These are phyloP conservation scores for Anoncus sp. DNA, from an alignment of 2,888 invertebrate species.

Conservation along the genomic window DNA sequence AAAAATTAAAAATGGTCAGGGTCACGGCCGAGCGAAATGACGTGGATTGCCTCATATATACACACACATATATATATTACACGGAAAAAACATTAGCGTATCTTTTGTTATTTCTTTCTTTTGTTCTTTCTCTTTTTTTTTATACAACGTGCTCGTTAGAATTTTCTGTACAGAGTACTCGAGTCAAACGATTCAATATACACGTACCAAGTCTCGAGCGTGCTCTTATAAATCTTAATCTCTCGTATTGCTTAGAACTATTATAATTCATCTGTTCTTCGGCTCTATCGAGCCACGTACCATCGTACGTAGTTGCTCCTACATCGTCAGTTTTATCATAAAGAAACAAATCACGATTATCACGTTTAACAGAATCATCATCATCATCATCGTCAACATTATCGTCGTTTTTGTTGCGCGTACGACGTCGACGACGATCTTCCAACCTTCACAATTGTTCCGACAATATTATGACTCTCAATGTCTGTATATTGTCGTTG, in stretches of 20 bases:
- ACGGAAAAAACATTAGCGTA: no score
- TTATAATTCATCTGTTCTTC: conserved; percentile 2
- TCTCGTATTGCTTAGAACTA: conserved; percentile 62
- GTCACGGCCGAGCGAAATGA: no score
- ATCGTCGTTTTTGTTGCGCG: not conserved
- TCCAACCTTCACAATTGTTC: conserved; percentile 80
- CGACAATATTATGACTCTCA: conserved; percentile 81
- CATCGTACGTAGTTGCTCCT: not conserved
- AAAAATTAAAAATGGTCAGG: no score
- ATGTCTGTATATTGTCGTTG: conserved; percentile 80
- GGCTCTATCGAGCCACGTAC: not conserved
- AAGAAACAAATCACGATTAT: conserved; percentile 1
- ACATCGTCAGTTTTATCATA: not conserved
- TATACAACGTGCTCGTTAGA: conserved; percentile 58
- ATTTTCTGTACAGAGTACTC: conserved; percentile 59
- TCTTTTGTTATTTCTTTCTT: conserved; percentile 7
- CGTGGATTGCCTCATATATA: no score
- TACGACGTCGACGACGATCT: conserved; percentile 52
- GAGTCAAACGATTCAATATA: conserved; percentile 59
- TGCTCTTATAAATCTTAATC: conserved; percentile 59
- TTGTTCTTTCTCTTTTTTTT: conserved; percentile 8
- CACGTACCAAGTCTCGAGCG: conserved; percentile 59
- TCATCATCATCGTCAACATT: conserved; percentile 15
- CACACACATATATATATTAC: conserved; percentile 28
- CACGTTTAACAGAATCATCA: not conserved